phyloP scores from a whole-genome alignment of 2,888 invertebrate species.

The Watsonalla cultraria region DNA sequence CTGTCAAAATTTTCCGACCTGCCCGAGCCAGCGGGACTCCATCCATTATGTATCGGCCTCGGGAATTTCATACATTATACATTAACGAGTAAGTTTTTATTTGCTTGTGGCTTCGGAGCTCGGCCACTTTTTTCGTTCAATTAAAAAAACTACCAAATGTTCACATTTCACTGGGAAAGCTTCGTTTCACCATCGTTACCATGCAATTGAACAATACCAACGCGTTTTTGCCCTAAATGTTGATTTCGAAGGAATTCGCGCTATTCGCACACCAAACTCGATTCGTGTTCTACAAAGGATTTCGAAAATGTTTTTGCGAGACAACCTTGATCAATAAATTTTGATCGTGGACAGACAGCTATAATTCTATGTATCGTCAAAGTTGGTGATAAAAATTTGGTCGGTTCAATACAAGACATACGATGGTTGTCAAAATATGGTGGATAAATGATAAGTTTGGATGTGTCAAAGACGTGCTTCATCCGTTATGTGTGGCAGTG shows the following conservation, averaged over 20 bases:
- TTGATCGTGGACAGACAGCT: constrained; percentile 33
- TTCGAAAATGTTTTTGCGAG: constrained; percentile 36
- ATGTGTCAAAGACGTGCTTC: constrained; percentile 31
- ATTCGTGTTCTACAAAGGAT: constrained; percentile 30
- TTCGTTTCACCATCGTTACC: constrained; percentile 41
- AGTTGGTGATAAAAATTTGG: not conserved
- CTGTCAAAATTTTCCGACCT: constrained; percentile 70
- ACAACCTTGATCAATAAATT: constrained; percentile 30
- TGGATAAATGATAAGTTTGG: constrained; percentile 26
- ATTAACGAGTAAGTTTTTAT: constrained; percentile 76
- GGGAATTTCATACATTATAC: constrained; percentile 72
- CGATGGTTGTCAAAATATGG: constrained; percentile 30
- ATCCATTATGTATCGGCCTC: constrained; percentile 72
- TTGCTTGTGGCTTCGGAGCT: constrained; percentile 64
- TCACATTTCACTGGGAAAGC: constrained; percentile 69
- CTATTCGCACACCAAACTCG: constrained; percentile 44
- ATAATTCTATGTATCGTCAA: constrained; percentile 6
- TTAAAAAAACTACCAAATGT: constrained; percentile 56
- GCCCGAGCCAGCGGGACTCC: constrained; percentile 63
- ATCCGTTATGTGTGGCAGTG: constrained; percentile 33
- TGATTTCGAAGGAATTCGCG: constrained; percentile 42
- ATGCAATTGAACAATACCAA: constrained; percentile 55
- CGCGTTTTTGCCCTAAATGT: constrained; percentile 43
- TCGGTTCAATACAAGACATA: constrained; percentile 1
- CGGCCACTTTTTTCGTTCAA: constrained; percentile 58